phyloP scores from a whole-genome alignment of 1,140 invertebrate genomes.

The Rhynchophorus ferrugineus region DNA sequence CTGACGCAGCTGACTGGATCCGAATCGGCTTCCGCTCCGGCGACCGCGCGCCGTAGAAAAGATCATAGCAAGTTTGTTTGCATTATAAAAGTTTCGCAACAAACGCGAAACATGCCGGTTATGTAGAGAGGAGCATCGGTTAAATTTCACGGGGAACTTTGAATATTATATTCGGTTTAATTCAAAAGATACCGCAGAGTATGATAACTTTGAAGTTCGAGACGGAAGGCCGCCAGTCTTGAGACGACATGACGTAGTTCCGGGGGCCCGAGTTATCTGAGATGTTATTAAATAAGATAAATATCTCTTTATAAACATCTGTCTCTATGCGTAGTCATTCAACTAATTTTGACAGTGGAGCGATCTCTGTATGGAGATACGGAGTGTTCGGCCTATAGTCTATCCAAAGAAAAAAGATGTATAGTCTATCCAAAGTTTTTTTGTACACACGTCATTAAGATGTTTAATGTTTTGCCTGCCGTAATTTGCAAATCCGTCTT shows the following conservation, averaged over 20 bases:
- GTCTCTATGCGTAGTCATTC: neutral
- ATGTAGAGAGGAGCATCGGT: slow-evolving; percentile 6
- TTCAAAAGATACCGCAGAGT: slow-evolving; percentile 21
- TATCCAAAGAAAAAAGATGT: no score
- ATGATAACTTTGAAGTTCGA: slow-evolving; percentile 21
- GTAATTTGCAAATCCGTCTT: no score
- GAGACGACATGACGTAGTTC: no score
- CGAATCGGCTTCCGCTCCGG: slow-evolving; percentile 9
- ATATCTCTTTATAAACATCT: slow-evolving; percentile 5
- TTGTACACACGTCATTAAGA: no score
- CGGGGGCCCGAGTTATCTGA: slow-evolving; percentile 13
- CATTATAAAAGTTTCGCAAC: slow-evolving; percentile 21
- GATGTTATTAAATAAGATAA: slow-evolving; percentile 18
- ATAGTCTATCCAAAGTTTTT: no score
- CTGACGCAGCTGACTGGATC: slow-evolving; percentile 1
- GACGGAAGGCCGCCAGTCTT: neutral
- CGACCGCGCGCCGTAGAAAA: slow-evolving; percentile 12
- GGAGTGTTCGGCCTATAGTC: no score
- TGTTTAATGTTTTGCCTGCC: no score
- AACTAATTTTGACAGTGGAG: no score
- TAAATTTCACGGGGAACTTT: slow-evolving; percentile 13
- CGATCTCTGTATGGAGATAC: no score
- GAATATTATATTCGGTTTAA: slow-evolving; percentile 24
- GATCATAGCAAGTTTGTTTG: slow-evolving; percentile 19
- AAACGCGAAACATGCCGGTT: slow-evolving; percentile 19